These are phyloP conservation scores for Equus quagga DNA, from an alignment of 2,113 vertebrate species.

Conservation along the genomic window DNA sequence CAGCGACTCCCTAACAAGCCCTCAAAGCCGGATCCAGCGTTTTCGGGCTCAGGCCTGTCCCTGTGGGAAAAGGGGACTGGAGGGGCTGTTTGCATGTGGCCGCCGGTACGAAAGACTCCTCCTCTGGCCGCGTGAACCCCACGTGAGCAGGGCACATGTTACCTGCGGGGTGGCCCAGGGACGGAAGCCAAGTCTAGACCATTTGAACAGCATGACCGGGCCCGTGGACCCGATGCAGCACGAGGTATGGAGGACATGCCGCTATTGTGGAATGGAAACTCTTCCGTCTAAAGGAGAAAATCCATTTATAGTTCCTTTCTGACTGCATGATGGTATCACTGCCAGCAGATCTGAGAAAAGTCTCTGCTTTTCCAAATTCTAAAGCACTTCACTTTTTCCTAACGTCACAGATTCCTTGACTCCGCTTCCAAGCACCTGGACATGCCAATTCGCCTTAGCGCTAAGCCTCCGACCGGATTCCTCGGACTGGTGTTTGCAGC, in stretches of 20 bases:
- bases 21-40: fast-evolving
- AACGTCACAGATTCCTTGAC: neutral
- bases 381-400: neutral
- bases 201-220: neutral
- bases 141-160: neutral
- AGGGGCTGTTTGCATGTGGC: fast-evolving
- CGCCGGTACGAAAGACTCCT: fast-evolving
- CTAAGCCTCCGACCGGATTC: neutral
- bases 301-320: neutral
- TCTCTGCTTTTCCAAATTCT: neutral
- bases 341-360: neutral
- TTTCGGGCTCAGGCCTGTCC: fast-evolving
- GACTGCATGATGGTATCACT: fast-evolving
- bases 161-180: fast-evolving
- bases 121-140: neutral
- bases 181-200: too few species aligned
- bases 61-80: fast-evolving
- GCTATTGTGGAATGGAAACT: fast-evolving
- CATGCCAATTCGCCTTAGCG: fast-evolving
- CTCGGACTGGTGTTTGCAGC: neutral
- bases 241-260: fast-evolving
- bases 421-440: neutral
- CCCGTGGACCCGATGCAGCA: fast-evolving
- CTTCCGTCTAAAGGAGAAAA: neutral
- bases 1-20: fast-evolving